Evolutionary conservation across 2,888 invertebrate species (phyloP), one percentile per base, ranked within the genome.

Genomic region (Drosophila buzzatii): DNA sequence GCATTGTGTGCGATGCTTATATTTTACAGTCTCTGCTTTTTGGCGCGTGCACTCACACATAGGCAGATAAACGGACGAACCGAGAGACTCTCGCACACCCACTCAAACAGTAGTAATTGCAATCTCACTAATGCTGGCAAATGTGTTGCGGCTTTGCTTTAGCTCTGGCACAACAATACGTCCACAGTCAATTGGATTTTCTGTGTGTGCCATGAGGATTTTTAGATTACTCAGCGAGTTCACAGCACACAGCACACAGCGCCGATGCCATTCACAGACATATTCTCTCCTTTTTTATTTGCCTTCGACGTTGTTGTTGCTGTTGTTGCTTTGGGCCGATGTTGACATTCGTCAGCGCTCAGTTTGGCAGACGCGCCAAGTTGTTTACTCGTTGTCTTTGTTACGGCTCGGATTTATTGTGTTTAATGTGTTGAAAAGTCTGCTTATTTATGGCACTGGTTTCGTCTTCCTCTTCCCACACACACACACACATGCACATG

Each of bases 381-480:
- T 61, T 82, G 84, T 81, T 80, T 77, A 73, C 77, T 63, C 61
- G 69, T 75, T 84, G 79, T 81, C 70, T 79, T 79, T 73, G 64
- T 81, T 79, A 70, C 70, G 73, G 72, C 67, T 71, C 71, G 83
- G 85, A 88, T 90, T 90, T 90, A 85, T 85, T 85, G 89, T 85
- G 89, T 72, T 85, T 90, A 88, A 90, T 88, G 90, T 90, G 85
- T 88, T 90, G 90, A 85, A 90, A 90, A 85, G 83, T 85, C 90
- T 58, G 71, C 86, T 82, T 90, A 85, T 88, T 85, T 90, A 88
- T 85, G 89, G 81, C 81, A 55, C 47, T 51, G 44, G 44, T 57
- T 68, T 65, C 35, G 37, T 20, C 62, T 33, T 57, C 27, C 16
- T 9, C 42, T 5, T 10, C 27, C 5, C 39, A 3, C 35, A 14